Conservation (phyloP, 2,888 invertebrate species). For the Papilio demoleus region DNA sequence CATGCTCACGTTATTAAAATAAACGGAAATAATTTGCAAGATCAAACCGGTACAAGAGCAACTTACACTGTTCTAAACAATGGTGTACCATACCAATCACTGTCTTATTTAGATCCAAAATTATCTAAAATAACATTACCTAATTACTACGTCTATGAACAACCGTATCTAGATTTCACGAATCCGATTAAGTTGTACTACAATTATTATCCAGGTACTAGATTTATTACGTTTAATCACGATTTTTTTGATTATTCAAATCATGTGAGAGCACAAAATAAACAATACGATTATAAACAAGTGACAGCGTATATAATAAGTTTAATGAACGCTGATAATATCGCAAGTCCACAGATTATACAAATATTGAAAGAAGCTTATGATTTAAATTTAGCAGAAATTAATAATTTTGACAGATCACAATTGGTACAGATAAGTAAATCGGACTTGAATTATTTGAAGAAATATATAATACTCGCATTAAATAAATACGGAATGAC, state of each 20-base stretch:
- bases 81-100: no score
- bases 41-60: background rate
- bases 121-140: background rate
- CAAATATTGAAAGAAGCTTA: constrained; percentile 25
- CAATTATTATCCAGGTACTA: constrained; percentile 3
- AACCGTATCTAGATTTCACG: background rate
- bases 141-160: background rate
- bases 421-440: constrained; percentile 17
- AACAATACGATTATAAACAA: constrained; percentile 8
- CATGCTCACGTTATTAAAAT: background rate
- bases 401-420: constrained; percentile 19
- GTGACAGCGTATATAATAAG: constrained; percentile 9
- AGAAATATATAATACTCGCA: constrained; percentile 27
- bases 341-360: constrained; percentile 5
- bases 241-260: constrained; percentile 18
- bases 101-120: no score
- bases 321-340: constrained; percentile 20
- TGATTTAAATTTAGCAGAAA: constrained; percentile 21
- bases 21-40: background rate
- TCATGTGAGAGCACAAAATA: background rate
- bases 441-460: constrained; percentile 21
- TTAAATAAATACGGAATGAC: constrained; percentile 36
- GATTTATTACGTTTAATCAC: background rate
- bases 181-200: constrained; percentile 12
- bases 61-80: background rate